phyloP scores from a whole-genome alignment of 2,113 vertebrate species.

The Tamias sibiricus region DNA sequence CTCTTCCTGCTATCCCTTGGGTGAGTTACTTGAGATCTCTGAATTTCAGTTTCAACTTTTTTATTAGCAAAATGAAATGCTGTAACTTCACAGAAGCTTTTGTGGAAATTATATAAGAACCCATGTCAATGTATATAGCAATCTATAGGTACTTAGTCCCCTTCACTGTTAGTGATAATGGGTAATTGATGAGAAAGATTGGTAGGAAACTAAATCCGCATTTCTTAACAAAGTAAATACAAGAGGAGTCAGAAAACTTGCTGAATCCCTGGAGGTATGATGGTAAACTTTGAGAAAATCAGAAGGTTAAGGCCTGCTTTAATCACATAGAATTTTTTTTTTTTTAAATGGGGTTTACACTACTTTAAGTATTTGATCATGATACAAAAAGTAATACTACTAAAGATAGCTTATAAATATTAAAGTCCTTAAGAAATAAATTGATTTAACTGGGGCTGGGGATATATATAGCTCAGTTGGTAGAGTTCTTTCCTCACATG shows the following conservation, averaged over 20 bases:
- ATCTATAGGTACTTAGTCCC: not conserved
- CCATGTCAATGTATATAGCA: not conserved
- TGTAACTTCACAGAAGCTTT: not conserved
- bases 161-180: not conserved
- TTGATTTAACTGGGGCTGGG: too few species aligned
- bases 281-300: not conserved
- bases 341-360: not conserved
- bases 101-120: conserved; percentile 11
- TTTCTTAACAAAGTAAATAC: conserved; percentile 8
- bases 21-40: not conserved
- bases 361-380: not conserved
- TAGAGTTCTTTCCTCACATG: too few species aligned
- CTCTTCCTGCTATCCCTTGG: not conserved
- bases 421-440: not conserved
- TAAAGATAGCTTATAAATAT: not conserved
- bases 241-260: not conserved
- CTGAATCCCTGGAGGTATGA: not conserved
- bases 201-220: not conserved
- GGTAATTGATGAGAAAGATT: not conserved
- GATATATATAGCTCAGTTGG: too few species aligned
- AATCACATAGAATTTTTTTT: not conserved
- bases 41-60: not conserved
- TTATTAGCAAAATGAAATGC: not conserved
- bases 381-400: not conserved
- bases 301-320: not conserved